Evolutionary conservation across 2,888 invertebrate species (phyloP).

Genomic region (Pemphredon lugubris): DNA sequence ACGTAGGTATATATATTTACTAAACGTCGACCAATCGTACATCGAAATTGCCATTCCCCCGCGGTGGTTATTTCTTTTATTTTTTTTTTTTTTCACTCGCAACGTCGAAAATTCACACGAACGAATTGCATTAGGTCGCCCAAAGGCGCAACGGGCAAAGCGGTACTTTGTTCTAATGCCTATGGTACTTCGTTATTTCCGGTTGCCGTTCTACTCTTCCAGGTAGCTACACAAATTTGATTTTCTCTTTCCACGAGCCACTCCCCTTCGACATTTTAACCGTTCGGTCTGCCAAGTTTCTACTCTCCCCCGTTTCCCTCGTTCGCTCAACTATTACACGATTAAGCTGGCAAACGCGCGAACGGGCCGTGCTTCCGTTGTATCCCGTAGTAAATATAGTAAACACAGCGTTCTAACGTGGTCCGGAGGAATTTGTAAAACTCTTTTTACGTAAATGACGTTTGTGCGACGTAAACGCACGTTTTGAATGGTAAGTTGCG

Average conservation of each 20-base stretch:
- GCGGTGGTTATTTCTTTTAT: too few species aligned
- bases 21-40: too few species aligned
- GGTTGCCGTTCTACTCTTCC: slow-evolving; percentile 41
- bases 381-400: slow-evolving; percentile 32
- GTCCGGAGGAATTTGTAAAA: too few species aligned
- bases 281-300: slow-evolving; percentile 25
- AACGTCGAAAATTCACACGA: slow-evolving; percentile 21
- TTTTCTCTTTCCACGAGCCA: slow-evolving; percentile 41
- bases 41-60: too few species aligned
- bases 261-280: slow-evolving; percentile 48
- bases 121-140: slow-evolving; percentile 49
- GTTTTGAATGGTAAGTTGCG: too few species aligned
- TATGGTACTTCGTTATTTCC: slow-evolving; percentile 57
- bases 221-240: slow-evolving; percentile 55
- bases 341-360: slow-evolving; percentile 31
- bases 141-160: slow-evolving; percentile 36
- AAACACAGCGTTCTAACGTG: too few species aligned
- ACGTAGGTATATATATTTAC: too few species aligned
- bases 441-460: too few species aligned
- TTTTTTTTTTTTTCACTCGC: slow-evolving; percentile 31
- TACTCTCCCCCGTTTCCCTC: slow-evolving; percentile 34
- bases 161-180: slow-evolving; percentile 41
- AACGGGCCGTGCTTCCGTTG: too few species aligned
- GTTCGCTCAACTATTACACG: slow-evolving; percentile 27
- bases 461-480: too few species aligned